Conservation (phyloP, 1,140 invertebrate species). For the Philaenus spumarius region DNA sequence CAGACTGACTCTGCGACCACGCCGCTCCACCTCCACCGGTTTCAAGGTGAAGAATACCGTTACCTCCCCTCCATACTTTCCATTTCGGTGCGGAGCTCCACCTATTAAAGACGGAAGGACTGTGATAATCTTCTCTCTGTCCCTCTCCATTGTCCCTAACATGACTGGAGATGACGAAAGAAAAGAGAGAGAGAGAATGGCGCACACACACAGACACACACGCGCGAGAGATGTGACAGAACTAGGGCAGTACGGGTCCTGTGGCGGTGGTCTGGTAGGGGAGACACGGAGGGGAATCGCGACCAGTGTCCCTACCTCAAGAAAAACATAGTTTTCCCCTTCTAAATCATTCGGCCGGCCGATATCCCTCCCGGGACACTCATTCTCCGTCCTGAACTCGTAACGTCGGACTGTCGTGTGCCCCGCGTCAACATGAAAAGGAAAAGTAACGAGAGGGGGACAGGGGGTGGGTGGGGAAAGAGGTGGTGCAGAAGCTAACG, state of each 20-base stretch:
- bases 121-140: slow-evolving; percentile 5
- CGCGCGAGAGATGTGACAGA: slow-evolving; percentile 16
- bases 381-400: slow-evolving; percentile 4
- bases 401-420: slow-evolving; percentile 14
- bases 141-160: slow-evolving; percentile 7
- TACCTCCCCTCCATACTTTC: slow-evolving; percentile 17
- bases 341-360: slow-evolving; percentile 6
- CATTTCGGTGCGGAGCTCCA: slow-evolving; percentile 19
- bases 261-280: background rate
- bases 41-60: no score
- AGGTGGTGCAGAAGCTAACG: slow-evolving; percentile 12
- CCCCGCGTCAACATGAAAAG: slow-evolving; percentile 13
- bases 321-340: slow-evolving; percentile 19
- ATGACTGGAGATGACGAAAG: slow-evolving; percentile 16
- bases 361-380: slow-evolving; percentile 2
- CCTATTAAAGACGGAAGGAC: slow-evolving; percentile 14
- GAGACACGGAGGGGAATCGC: slow-evolving; percentile 1
- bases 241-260: slow-evolving; percentile 19
- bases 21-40: no score
- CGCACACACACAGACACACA: background rate
- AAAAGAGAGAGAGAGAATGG: slow-evolving; percentile 1
- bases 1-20: no score
- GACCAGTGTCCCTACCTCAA: slow-evolving; percentile 17
- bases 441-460: slow-evolving; percentile 11
- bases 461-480: background rate